Evolutionary conservation across 2,888 invertebrate species (phyloP).

Genomic region (Lapara coniferarum): DNA sequence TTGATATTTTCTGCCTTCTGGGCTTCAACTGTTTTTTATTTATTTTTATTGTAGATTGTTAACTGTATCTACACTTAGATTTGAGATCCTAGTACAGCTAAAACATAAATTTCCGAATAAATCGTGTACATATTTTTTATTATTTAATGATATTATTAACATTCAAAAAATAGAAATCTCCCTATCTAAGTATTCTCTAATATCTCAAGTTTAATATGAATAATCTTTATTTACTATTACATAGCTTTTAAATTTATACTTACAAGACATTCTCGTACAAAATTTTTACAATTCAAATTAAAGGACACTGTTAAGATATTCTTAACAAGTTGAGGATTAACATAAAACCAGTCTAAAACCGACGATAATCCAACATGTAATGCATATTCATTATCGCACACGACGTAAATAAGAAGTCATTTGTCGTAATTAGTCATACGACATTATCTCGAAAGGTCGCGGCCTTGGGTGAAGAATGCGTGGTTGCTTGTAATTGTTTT

Average conservation of each 20-base stretch:
- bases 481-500: conserved; percentile 28
- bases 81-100: no score
- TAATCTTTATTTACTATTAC: no score
- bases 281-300: neutral
- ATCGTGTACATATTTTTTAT: no score
- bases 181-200: no score
- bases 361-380: conserved; percentile 13
- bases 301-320: neutral
- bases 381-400: conserved; percentile 20
- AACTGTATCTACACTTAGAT: no score
- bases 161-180: no score
- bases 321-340: neutral
- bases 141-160: no score
- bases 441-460: conserved; percentile 52
- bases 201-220: no score
- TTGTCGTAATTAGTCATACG: conserved; percentile 68
- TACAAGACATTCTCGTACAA: neutral
- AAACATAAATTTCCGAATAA: no score
- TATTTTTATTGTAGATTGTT: no score
- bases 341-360: conserved; percentile 4
- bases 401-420: conserved; percentile 44
- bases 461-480: conserved; percentile 45
- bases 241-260: neutral
- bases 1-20: no score
- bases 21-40: no score